Conservation (phyloP, 1,140 invertebrate genomes). For the Thalassaphorura encarpata region DNA sequence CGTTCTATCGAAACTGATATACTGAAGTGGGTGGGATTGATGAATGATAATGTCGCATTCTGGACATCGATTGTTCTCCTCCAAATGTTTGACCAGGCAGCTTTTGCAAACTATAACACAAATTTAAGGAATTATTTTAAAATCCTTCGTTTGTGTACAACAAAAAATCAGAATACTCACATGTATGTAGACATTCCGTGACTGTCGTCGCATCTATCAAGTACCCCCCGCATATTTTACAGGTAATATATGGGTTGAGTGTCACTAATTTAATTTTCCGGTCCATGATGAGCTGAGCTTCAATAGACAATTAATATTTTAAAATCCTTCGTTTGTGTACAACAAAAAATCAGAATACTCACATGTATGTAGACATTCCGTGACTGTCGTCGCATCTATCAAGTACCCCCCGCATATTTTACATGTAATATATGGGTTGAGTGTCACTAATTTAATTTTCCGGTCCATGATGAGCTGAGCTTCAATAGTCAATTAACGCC, state of each 20-base stretch:
- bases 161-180: slow-evolving; percentile 46
- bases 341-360: no score
- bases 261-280: slow-evolving; percentile 80
- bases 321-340: no score
- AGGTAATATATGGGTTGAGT: slow-evolving; percentile 85
- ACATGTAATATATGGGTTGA: slow-evolving; percentile 88
- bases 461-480: slow-evolving; percentile 57
- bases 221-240: slow-evolving; percentile 92
- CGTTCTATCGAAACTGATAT: slow-evolving; percentile 94
- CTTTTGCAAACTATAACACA: slow-evolving; percentile 82
- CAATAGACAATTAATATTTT: no score
- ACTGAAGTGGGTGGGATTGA: slow-evolving; percentile 91
- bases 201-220: slow-evolving; percentile 95
- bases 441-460: slow-evolving; percentile 75
- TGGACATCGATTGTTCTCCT: slow-evolving; percentile 94
- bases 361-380: slow-evolving; percentile 95
- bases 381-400: slow-evolving; percentile 95
- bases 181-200: slow-evolving; percentile 94
- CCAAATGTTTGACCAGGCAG: slow-evolving; percentile 92
- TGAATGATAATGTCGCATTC: slow-evolving; percentile 94
- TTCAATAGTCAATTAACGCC: no score
- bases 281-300: slow-evolving; percentile 49
- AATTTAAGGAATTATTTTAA: slow-evolving; percentile 12
- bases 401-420: slow-evolving; percentile 93
- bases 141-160: background rate